Base-by-base conservation (phyloP, 2,888 invertebrate genomes). In the Drosophila tanythrix region DNA sequence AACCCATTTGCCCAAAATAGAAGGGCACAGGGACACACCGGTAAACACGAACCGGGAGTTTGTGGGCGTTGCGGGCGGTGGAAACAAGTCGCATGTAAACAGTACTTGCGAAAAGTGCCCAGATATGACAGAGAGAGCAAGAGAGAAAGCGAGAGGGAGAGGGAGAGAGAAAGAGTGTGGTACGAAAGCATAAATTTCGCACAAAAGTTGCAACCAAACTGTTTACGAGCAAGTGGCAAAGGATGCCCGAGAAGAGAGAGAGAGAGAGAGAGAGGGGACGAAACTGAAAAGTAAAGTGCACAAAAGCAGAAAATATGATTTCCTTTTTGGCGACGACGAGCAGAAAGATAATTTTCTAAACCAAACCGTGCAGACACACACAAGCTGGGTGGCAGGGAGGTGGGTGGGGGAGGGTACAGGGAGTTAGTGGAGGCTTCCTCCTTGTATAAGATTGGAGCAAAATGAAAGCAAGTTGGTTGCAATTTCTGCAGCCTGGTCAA, bases 261-360 rank as follows among this genome's bases (percentile, higher is more conserved):
- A 11, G 43, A 65, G 25, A 29, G 13, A 11, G 40, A 59, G 56
- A 13, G 18, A 8, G 25, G 18, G n/a, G 59, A 70, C 63, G 68
- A 84, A 81, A 85, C 83, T 87, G 85, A 89, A 90, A 88, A 89
- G 90, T 84, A 86, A 88, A 91, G 88, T 88, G 91, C 89, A 91
- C 90, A 91, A 91, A 91, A 88, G 88, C 86, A 89, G 89, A 92
- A 92, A 92, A 92, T 92, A 92, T 92, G 89, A 90, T 92, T 92
- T 92, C 92, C 92, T 91, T 89, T 90, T 88, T 87, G 89, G 84
- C 86, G 83, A 85, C 88, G 89, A 90, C 89, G 88, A 89, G 83
- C 88, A 88, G 89, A 91, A 91, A 90, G 90, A 90, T 90, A 91
- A 91, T 91, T 89, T 91, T 91, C 91, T 89, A 91, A 89, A 81